Evolutionary conservation across 2,888 invertebrate species (phyloP), one percentile per base, ranked within the genome.

Genomic region (Papilio elwesi): DNA sequence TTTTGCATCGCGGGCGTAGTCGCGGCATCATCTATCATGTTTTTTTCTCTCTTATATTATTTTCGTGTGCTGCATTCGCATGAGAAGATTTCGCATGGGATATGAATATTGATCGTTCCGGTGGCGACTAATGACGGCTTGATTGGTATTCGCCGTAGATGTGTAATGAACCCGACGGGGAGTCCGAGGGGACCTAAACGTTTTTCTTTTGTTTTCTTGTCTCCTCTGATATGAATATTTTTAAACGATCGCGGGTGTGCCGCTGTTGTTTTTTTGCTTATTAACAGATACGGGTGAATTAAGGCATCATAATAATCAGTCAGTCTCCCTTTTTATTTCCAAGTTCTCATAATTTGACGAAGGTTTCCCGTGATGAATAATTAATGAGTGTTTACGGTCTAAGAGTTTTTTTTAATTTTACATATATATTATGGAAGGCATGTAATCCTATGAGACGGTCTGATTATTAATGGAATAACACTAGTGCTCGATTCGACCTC

Each of bases 21-120:
- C 79, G 83, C 82, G 77, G 85, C 87, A 92, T 91, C 91, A 91
- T 93, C 91, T 91, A 92, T 93, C 92, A 91, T 75, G 75, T 76
- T 84, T 86, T 85, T 87, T 85, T 78, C 80, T 48, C 68, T 73
- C 53, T 73, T 64, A 74, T 74, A 74, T 74, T 70, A 79, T 79
- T 78, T 79, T 79, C 74, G 74, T 76, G 78, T 74, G 76, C 80
- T 78, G 66, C 75, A 67, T 81, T 77, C 80, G 77, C 82, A 83
- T 80, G 75, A 75, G 87, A 88, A 88, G 89, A 91, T 90, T 91
- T 87, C 92, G 92, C 93, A 90, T 91, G 92, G 92, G 92, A 93
- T 92, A 91, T 93, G 90, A 90, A 91, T 93, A 93, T 93, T 93
- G 93, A 93, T 93, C 92, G 92, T 92, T 85, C 83, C 86, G 83